Evolutionary conservation across 2,888 invertebrate species (phyloP).

Genomic region (Diachrysia chrysitis): DNA sequence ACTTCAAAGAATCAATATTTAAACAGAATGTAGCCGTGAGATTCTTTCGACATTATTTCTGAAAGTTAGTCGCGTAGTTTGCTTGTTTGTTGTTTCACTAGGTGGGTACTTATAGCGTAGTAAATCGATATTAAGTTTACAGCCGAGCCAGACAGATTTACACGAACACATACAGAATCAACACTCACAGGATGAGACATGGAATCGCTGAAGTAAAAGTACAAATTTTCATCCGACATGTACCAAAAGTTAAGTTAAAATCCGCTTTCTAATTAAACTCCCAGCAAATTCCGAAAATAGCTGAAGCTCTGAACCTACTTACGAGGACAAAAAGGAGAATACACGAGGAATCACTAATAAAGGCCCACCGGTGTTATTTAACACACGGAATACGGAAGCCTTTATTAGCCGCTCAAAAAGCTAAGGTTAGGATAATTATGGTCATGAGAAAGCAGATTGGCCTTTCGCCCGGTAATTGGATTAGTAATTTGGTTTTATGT

Average conservation of each 20-base stretch:
- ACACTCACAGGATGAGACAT: slow-evolving; percentile 7
- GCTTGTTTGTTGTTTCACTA: neutral
- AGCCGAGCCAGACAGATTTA: neutral
- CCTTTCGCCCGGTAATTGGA: slow-evolving; percentile 62
- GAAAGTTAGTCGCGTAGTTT: neutral
- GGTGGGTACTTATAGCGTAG: neutral
- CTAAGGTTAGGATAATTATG: slow-evolving; percentile 69
- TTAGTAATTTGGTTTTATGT: slow-evolving; percentile 62
- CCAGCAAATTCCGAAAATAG: slow-evolving; percentile 47
- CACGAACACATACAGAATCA: neutral
- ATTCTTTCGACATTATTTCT: neutral
- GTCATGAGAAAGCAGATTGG: slow-evolving; percentile 69
- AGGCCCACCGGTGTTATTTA: slow-evolving; percentile 58
- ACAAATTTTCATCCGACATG: slow-evolving; percentile 27
- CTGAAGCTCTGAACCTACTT: slow-evolving; percentile 42
- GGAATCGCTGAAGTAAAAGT: slow-evolving; percentile 11
- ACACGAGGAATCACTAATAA: slow-evolving; percentile 59
- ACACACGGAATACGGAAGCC: slow-evolving; percentile 59
- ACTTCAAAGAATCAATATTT: neutral
- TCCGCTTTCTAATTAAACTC: slow-evolving; percentile 51
- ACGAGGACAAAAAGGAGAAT: slow-evolving; percentile 50
- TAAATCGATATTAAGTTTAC: neutral
- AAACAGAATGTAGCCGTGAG: neutral
- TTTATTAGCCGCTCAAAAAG: slow-evolving; percentile 62
- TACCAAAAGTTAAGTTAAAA: slow-evolving; percentile 36